Conservation (phyloP, 2,113 vertebrate species). For the Dasypus novemcinctus region DNA sequence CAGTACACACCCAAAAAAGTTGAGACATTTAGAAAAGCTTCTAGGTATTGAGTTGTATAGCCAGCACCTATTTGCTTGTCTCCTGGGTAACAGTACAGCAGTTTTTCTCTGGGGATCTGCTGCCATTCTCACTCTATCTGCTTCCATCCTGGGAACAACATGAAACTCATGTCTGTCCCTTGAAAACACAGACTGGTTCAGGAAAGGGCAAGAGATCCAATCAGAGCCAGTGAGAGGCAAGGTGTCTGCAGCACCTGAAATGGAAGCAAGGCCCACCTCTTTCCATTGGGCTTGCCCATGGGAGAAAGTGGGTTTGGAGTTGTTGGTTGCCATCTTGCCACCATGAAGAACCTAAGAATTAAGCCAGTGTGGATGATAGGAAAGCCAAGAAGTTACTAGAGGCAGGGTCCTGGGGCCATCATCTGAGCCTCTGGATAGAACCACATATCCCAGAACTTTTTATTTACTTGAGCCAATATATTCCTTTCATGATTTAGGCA, state of each 20-base stretch:
- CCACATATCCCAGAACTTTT: background rate
- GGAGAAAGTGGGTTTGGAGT: background rate
- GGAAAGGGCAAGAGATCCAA: background rate
- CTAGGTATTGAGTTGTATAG: background rate
- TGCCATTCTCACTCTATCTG: background rate
- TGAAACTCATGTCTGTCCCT: background rate
- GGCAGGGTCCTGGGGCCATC: background rate
- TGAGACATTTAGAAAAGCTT: constrained; percentile 20
- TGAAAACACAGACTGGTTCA: background rate
- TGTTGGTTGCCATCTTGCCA: background rate
- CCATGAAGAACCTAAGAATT: background rate
- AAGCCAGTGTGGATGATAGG: background rate
- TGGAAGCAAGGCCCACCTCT: background rate
- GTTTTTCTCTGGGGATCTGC: background rate
- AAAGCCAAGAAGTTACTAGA: background rate
- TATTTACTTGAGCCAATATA: background rate
- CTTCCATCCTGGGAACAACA: background rate
- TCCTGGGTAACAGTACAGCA: background rate
- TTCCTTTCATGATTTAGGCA: background rate
- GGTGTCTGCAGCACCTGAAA: background rate
- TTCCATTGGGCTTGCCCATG: background rate
- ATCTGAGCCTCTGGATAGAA: background rate
- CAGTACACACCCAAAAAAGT: background rate
- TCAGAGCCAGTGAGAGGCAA: background rate
- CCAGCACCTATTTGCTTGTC: background rate